Evolutionary conservation across 2,797 vertebrate genomes (phyloP), one percentile per base, ranked within the genome.

Genomic region (Ptychadena robeensis): DNA sequence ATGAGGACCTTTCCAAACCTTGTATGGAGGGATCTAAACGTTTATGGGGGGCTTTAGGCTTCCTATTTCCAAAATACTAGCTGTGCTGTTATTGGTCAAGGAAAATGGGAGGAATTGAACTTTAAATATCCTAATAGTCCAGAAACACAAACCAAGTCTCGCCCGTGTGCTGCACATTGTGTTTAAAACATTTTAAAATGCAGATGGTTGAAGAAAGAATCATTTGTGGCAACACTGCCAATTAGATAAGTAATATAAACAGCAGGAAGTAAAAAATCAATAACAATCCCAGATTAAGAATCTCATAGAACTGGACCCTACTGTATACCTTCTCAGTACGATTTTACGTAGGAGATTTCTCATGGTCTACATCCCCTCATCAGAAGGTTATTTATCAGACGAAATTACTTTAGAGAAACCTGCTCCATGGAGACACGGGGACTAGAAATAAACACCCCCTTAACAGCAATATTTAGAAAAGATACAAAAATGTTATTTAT

Each of bases 401-500:
- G 27, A 27, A 22, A 72, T 40, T 63, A 35, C 37, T 5, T 34
- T 25, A 11, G 28, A 80, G 30, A 71, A 53, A 63, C n/a, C 48
- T 15, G 28, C 25, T 27, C 68, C 48, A 68, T 27, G 65, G 28
- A 64, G 68, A 48, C 37, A 30, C 9, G 15, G 25, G 12, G 35
- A 71, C 9, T 71, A 37, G 53, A 64, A 40, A 44, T 44, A 72
- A 72, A 27, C 28, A 61, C 27, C n/a, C n/a, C 59, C 59, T 25
- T 28, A 61, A 61, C 53, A 40, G 28, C 34, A 31, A 71, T 40
- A 72, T 40, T 22, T 72, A 80, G 35, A 70, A 63, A 11, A 72
- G 38, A 63, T 37, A 18, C 11, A 72, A 64, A n/a, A 71, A 78
- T 48, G 68, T 71, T 80, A 80, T 72, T 72, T 72, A 48, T 73